Base-by-base conservation (phyloP, 2,113 vertebrate genomes). In the Scophthalmus maximus region DNA sequence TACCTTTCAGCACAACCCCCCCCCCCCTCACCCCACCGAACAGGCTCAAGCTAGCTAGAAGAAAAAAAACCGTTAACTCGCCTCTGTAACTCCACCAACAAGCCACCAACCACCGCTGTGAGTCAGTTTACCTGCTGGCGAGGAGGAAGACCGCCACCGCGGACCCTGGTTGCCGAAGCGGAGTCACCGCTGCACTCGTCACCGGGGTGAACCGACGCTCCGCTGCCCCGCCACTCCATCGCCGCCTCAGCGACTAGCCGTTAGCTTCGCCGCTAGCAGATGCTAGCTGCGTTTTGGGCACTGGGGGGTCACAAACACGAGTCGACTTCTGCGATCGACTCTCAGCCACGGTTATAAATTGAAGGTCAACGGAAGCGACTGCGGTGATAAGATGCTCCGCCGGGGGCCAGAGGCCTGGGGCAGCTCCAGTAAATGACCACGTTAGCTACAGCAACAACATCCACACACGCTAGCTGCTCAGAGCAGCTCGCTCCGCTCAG, bases 201-300 rank as follows among this genome's bases (percentile, higher is more conserved):
- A 6, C 59, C 63, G 2, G 70, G 51, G 36, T 46, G 70, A 71
- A 59, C 2, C 7, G 73, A 26, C 23, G 69, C 68, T 56, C 72
- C 79, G 47, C 68, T 85, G 10, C 87, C 78, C 59, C 82, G 73
- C 92, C 93, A 92, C 85, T 94, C 93, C 94, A 94, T 94, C 64
- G 15, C 78, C 68, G 62, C 73, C n/a, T 40, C 7, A 40, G 14
- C 74, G 58, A 40, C 74, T 76, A 79, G 49, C 76, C 18, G 42
- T 57, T 73, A 77, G 71, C 73, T 68, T 17, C 12, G 40, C 23
- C 14, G 32, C 78, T 14, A 50, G 49, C 20, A 73, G 20, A 51
- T 25, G 85, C 83, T 84, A 78, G 76, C 87, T 5, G 57, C 29
- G 32, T 8, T 18, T 46, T 46, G 52, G 27, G 6, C n/a, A n/a